These are phyloP conservation scores for Balaenoptera acutorostrata DNA, from an alignment of 2,113 vertebrate species.

Conservation along the genomic window DNA sequence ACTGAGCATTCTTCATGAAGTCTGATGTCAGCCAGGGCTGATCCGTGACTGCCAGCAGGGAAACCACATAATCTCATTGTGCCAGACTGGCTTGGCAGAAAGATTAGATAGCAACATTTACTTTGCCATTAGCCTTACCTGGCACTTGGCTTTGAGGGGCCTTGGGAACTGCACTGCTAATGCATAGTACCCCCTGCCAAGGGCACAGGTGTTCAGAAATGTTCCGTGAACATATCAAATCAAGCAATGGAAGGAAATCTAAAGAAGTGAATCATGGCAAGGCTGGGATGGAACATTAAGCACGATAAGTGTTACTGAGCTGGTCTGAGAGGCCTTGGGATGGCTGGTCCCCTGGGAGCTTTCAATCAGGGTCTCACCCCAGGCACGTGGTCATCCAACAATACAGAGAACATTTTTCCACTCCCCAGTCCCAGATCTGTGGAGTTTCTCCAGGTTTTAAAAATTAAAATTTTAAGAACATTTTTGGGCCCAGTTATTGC, in stretches of 20 bases:
- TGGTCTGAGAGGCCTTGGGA: neutral
- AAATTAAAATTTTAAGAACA: neutral
- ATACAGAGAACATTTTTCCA: neutral
- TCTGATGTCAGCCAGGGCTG: neutral
- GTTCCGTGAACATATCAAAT: neutral
- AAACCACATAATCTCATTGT: neutral
- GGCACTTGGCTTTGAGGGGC: neutral
- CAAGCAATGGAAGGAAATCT: neutral
- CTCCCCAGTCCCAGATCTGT: neutral
- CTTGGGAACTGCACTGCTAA: neutral
- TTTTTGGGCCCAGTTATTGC: neutral
- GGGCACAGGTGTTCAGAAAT: constrained; percentile 23
- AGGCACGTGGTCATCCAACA: neutral
- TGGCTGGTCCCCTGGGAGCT: neutral
- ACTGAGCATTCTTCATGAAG: neutral
- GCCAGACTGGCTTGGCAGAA: neutral
- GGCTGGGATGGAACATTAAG: accelerated
- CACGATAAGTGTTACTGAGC: neutral
- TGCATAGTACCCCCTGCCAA: neutral
- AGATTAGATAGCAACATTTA: neutral
- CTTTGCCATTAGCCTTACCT: neutral
- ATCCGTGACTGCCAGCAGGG: neutral
- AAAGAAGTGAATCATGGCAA: neutral
- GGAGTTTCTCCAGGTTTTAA: neutral
- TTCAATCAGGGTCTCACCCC: neutral